These are phyloP conservation scores for Eriocheir sinensis DNA, from an alignment of 1,140 invertebrate genomes.

Conservation along the genomic window DNA sequence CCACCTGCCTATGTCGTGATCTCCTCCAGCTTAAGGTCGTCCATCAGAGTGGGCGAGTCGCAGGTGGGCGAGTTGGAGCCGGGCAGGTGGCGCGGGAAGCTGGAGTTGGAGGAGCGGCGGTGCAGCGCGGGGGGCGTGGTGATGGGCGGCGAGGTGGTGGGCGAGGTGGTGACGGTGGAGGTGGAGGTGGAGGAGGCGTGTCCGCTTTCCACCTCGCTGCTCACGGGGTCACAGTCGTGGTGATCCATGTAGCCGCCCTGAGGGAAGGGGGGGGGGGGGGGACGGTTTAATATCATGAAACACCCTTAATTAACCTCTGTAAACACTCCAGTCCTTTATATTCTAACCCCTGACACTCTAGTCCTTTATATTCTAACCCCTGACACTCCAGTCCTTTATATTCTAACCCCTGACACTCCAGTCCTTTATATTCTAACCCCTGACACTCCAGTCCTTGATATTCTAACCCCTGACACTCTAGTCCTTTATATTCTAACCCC, in stretches of 20 bases:
- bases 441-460: no score
- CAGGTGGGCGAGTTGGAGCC: background rate
- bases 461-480: no score
- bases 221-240: constrained; percentile 28
- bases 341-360: no score
- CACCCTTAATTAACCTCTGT: no score
- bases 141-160: background rate
- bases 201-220: background rate
- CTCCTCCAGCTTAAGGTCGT: constrained; percentile 54
- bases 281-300: no score
- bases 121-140: constrained; percentile 36
- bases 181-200: background rate
- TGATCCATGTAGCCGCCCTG: constrained; percentile 39
- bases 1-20: constrained; percentile 38
- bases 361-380: no score
- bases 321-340: no score
- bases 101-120: constrained; percentile 12
- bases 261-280: background rate
- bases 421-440: no score
- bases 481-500: no score
- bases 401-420: no score
- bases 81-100: constrained; percentile 46
- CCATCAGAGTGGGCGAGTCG: background rate
- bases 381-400: no score
- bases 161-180: background rate